Conservation (phyloP, 2,797 vertebrate genomes). For the Hypotaenidia philippensis region DNA sequence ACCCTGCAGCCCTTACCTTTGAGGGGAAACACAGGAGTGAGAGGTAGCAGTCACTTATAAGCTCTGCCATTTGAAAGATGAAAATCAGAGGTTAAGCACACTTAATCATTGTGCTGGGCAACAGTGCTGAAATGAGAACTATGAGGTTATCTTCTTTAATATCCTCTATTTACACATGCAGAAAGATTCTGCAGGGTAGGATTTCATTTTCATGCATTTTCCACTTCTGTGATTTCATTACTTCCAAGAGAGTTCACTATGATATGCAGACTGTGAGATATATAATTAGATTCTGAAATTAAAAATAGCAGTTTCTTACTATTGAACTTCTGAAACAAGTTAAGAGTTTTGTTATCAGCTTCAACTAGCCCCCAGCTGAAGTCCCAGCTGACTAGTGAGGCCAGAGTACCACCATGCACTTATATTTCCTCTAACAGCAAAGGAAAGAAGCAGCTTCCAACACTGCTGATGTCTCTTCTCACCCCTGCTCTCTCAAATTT, state of each 20-base stretch:
- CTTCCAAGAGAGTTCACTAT: conserved; percentile 9
- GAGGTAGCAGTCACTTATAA: neutral
- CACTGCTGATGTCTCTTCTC: neutral
- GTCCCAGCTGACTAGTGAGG: neutral
- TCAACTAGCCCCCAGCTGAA: neutral
- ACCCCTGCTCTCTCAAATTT: fast-evolving
- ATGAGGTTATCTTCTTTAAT: neutral
- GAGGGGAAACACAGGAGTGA: neutral
- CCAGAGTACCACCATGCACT: neutral
- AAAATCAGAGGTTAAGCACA: neutral
- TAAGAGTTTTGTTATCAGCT: neutral
- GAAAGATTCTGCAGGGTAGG: neutral
- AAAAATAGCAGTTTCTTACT: neutral
- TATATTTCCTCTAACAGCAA: neutral
- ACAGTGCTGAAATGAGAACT: neutral
- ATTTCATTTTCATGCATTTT: conserved; percentile 56
- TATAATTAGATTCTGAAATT: conserved; percentile 42
- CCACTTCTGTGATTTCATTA: conserved; percentile 52
- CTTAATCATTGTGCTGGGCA: neutral
- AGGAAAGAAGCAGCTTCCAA: neutral
- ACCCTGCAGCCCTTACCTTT: neutral
- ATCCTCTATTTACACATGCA: conserved; percentile 3
- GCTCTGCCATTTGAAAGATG: neutral
- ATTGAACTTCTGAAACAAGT: neutral
- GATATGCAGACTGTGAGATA: neutral